Evolutionary conservation across 2,113 vertebrate genomes (phyloP), one percentile per base, ranked within the genome.

Genomic region (Poeciliopsis retropinna): DNA sequence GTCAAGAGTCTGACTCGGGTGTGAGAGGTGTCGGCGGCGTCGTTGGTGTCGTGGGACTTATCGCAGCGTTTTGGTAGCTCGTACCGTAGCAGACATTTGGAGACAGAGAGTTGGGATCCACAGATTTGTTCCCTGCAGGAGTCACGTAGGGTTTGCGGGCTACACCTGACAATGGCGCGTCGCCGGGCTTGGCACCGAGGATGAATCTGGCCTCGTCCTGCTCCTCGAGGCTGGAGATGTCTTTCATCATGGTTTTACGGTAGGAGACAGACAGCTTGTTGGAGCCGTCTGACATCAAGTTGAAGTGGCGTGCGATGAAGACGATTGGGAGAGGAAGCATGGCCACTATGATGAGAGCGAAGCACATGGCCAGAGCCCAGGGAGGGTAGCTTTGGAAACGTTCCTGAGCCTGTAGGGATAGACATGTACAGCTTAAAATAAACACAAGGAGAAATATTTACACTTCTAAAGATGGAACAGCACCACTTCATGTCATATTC

Each of bases 201-300:
- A 99, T 99, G 93, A 96, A 99, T 76, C 96, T 96, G 1, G 96
- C 95, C 93, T 99, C 97, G 0, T 98, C 97, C 0, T 96, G 96
- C 84, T 98, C 97, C 82, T 99, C 97, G 90, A 99, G 81, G 89
- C 96, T 99, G 87, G 98, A 99, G 51, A 98, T 97, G 90, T 99
- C 98, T 89, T 99, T 99, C 95, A 99, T 98, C 95, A 99, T 97
- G 81, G 96, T 96, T 88, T 98, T 97, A 86, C 97, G 97, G 91
- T 99, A 99, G 73, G 97, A 97, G 83, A 99, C 98, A 0, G 97
- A 99, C 34, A 99, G 95, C 80, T 97, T 96, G 47, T 99, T 99
- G 94, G 98, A 98, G 79, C 97, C 98, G 0, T 99, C 98, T 0
- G 98, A 96, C 29, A 98, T 90, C 1, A 98, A 94, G 93, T 97